A percentile compares a stretch with the other conserved stretches of the same genome.
phyloP scores from a whole-genome alignment of 2,113 vertebrate species.

The Ascaphus truei region DNA sequence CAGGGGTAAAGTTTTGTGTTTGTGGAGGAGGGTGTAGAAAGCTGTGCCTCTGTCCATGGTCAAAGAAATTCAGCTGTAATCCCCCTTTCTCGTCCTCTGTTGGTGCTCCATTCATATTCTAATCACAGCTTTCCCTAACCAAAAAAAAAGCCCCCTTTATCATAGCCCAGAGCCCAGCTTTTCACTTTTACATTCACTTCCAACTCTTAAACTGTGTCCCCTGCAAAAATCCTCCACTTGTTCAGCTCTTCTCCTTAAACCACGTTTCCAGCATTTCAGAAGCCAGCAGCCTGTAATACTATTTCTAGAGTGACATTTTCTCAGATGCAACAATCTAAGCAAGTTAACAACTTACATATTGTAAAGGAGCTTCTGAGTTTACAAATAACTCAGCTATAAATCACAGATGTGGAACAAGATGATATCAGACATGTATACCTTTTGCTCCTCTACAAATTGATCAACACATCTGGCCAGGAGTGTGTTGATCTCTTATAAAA shows the following conservation, averaged over 20 bases:
- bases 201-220: slow-evolving; percentile 43
- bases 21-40: slow-evolving; percentile 50
- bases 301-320: no score
- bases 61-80: slow-evolving; percentile 95
- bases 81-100: slow-evolving; percentile 92
- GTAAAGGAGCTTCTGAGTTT: no score
- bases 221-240: slow-evolving; percentile 34
- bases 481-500: no score
- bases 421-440: no score
- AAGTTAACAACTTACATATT: no score
- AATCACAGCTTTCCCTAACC: slow-evolving; percentile 98
- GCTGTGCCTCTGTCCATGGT: slow-evolving; percentile 84
- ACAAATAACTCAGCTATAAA: no score
- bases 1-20: slow-evolving; percentile 24
- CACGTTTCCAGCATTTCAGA: no score
- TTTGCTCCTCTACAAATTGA: no score
- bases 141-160: slow-evolving; percentile 74
- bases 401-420: no score
- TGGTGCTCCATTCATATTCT: slow-evolving; percentile 98
- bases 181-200: slow-evolving; percentile 83
- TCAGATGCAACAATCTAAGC: no score
- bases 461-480: no score
- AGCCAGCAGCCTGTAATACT: no score
- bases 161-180: slow-evolving; percentile 79
- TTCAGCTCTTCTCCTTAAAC: slow-evolving; percentile 35